Base-by-base conservation (phyloP, 2,113 vertebrate genomes). In the Plestiodon gilberti region DNA sequence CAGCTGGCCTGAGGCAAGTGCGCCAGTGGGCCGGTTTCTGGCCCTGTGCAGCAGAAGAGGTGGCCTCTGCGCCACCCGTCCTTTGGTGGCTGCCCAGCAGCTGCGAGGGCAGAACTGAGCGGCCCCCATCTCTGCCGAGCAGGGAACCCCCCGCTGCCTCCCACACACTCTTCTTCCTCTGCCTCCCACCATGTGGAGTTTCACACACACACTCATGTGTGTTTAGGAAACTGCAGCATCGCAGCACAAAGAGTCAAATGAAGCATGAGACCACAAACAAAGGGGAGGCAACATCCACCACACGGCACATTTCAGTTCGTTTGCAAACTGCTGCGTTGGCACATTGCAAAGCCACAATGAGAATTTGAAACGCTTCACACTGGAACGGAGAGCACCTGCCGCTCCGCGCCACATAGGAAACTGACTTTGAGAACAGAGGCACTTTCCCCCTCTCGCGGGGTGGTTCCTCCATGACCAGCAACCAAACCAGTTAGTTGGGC, bases 61-160 rank as follows among this genome's bases (percentile, higher is more conserved):
- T 40, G 33, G 57, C 4, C 22, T 2, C 13, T 57, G 10, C 6
- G 4, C 55, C 11, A 5, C 28, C 3, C 15, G 11, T 7, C 15
- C 65, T 15, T 17, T 8, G 1, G 4, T 3, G 11, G 22, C 35
- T 48, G 70, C 2, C 0, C 38, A n/a, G 85, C 82, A 18, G 30
- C 2, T 48, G 84, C 82, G 61, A 81, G 4, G 13, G 62, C 88
- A 84, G 62, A 90, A 94, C 88, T 91, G 83, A 92, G 93, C 89
- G 4, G 0, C 83, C 71, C 70, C 78, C 76, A 77, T 89, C 67
- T 73, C 70, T 38, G 40, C 84, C 75, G 9, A 79, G 70, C 87
- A 91, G 91, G 92, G 92, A 93, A 93, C 90, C 87, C 92, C 88
- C 0, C 69, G 77, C 81, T 87, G 86, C 83, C 78, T 90, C 73